These are phyloP conservation scores for Microplitis demolitor DNA, from an alignment of 1,140 invertebrate genomes.

Conservation along the genomic window DNA sequence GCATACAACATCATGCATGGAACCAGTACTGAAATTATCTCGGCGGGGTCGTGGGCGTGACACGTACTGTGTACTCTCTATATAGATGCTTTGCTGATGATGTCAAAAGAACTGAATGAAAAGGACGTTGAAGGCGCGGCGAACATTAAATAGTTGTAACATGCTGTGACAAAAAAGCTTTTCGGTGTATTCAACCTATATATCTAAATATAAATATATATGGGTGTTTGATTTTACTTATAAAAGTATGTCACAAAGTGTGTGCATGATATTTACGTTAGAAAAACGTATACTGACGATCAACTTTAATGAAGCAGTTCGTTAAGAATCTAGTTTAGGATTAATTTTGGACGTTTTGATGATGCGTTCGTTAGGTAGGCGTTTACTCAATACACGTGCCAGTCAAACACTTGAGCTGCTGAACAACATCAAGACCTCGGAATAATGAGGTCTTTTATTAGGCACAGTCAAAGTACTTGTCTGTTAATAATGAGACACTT, in stretches of 20 bases:
- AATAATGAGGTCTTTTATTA: constrained; percentile 14
- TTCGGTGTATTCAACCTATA: not conserved
- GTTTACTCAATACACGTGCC: constrained; percentile 15
- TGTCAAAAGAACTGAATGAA: too few species aligned
- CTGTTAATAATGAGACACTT: not conserved
- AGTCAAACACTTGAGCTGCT: not conserved
- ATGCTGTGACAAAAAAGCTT: not conserved
- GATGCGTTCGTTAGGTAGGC: not conserved
- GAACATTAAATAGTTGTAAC: constrained; percentile 18
- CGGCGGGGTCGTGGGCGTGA: constrained; percentile 34
- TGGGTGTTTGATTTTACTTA: not conserved
- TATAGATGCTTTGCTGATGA: constrained; percentile 10
- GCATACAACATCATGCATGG: constrained; percentile 4
- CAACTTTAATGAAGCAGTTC: not conserved
- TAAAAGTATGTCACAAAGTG: not conserved
- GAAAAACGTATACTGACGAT: not conserved
- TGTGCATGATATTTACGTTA: not conserved
- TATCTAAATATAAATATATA: not conserved
- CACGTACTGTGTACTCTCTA: not conserved
- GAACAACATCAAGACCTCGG: not conserved
- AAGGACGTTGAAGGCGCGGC: not conserved
- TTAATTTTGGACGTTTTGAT: not conserved
- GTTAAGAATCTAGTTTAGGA: too few species aligned
- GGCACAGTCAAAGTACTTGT: not conserved
- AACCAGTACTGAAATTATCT: constrained; percentile 35